These are phyloP conservation scores for Oreochromis niloticus DNA, from an alignment of 2,113 vertebrate species.

Conservation along the genomic window DNA sequence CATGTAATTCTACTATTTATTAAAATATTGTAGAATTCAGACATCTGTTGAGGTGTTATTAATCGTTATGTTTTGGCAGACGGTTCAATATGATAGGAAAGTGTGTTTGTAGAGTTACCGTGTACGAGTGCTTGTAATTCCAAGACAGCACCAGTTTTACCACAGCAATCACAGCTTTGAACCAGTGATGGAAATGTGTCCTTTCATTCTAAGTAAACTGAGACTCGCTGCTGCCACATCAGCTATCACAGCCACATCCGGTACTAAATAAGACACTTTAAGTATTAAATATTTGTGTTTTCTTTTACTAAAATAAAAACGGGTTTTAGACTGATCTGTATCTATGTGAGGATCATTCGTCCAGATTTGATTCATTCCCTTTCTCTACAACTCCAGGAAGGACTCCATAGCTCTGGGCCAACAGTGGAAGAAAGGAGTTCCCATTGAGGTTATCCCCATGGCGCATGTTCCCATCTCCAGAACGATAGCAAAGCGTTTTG, in stretches of 20 bases:
- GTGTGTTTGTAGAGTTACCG: neutral
- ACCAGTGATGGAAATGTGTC: neutral
- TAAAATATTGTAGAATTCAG: neutral
- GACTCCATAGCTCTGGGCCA: conserved; percentile 86
- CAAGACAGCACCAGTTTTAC: neutral
- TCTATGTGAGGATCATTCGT: neutral
- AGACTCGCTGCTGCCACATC: neutral
- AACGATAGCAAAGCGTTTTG: conserved; percentile 78
- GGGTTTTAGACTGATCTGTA: neutral
- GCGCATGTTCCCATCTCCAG: conserved; percentile 86
- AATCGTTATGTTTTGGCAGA: neutral
- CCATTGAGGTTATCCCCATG: conserved; percentile 95
- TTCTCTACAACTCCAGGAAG: conserved; percentile 72
- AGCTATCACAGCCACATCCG: neutral
- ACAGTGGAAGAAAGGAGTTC: conserved; percentile 94
- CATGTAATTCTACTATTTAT: neutral
- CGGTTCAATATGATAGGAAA: neutral
- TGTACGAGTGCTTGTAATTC: neutral
- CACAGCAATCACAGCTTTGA: neutral
- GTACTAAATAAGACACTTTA: neutral
- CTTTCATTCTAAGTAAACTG: neutral
- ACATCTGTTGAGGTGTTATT: neutral
- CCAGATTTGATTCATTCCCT: neutral
- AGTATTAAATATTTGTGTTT: neutral
- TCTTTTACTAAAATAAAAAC: neutral